Base-by-base conservation (phyloP, 2,797 vertebrate species). In the Acanthurus lineatus region DNA sequence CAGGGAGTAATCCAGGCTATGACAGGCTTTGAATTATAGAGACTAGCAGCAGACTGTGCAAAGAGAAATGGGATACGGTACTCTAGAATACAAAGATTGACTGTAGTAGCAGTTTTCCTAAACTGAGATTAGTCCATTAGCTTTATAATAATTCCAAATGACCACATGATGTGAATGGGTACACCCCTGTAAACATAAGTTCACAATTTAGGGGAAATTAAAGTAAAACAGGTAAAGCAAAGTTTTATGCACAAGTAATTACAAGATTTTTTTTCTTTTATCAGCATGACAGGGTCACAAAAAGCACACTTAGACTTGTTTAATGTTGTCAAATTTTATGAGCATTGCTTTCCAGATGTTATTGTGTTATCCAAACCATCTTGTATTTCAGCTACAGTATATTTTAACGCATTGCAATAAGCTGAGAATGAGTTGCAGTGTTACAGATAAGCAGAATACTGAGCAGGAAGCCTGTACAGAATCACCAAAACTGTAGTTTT, bases 21-120 rank as follows among this genome's bases (percentile, higher is more conserved):
- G 86, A 86, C 87, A 83, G 82, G 40, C 56, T 79, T 38, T 84
- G 89, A 92, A 80, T 92, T 92, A 89, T 91, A 61, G 79, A 88
- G 81, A 88, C 58, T 74, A 69, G 77, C 76, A 91, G 78, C 80
- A 79, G 78, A 48, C 73, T 78, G 63, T 42, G 32, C 81, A 62
- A 35, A 66, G 66, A 74, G 85, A 87, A 89, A 87, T 63, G 32
- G 75, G 75, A 90, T 85, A 76, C 10, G 52, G 40, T 49, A 22
- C 68, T 82, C 45, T 57, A 61, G 60, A 79, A 86, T 73, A 68
- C 66, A 71, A 73, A 79, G 69, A 77, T 53, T 44, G 57, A 81
- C 35, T 68, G 35, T 79, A 48, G 76, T 49, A 64, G 53, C 47
- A 76, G 65, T 82, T 59, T 77, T 60, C 81, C 72, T 38, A 70